Base-by-base conservation (phyloP, 1,140 invertebrate genomes). In the Apocrypta bakeri region DNA sequence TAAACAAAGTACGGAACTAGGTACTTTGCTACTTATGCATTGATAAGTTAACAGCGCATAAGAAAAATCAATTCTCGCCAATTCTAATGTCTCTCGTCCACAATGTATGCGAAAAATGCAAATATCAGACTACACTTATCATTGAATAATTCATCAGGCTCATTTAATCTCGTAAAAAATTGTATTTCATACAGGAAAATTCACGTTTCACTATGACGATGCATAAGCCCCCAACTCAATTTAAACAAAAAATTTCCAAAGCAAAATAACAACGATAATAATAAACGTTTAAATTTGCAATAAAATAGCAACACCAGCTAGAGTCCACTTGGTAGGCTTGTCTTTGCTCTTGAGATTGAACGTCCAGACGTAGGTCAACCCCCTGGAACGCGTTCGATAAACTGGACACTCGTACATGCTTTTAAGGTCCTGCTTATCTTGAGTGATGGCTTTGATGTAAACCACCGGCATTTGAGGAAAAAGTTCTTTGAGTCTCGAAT, bases 291-390 rank as follows among this genome's bases (percentile, higher is more conserved):
- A 96, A 84, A 95, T 94, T 85, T 96, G 95, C 27, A 99, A 93
- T 27, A 99, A 90, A 40, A 99, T 94, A 9, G 97, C 97, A 0
- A 98, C 98, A 14, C 98, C 98, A 21, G 96, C 98, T 31, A 99
- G 91, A 3, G 97, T 96, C 98, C 98, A 99, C 87, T 97, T 97
- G 0, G 96, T 94, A 0, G 97, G 92, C 85, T 96, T 97, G 86
- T 98, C 97, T 89, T 96, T 97, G 0, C 95, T 97, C 92, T 96
- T 97, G 14, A 99, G 92, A 91, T 98, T 98, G 88, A 99, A 99
- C 0, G 97, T 99, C 98, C 98, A 99, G 1, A 99, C 97, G 88
- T 95, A 99, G 0, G 98, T 99, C 4, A 96, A 96, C 2, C 98
- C 98, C 84, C 98, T 93, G 87, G 93, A 93, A 86, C 96, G 94